A percentile compares a stretch with the other conserved stretches of the same genome.
Evolutionary conservation across 2,797 vertebrate genomes (phyloP).

Genomic region (Cynodonichthys magdalenae): DNA sequence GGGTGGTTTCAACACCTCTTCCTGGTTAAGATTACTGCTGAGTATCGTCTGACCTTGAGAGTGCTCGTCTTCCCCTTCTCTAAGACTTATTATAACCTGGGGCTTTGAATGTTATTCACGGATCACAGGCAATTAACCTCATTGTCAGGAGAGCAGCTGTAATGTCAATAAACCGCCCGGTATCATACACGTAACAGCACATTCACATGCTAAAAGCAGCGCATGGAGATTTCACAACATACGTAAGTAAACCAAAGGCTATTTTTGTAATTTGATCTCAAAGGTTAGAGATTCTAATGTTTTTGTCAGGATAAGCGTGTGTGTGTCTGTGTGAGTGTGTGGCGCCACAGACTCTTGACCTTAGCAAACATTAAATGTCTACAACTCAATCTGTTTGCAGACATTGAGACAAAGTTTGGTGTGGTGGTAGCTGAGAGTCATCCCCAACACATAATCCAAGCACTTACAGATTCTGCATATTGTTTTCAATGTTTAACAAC

Average conservation of each 20-base stretch:
- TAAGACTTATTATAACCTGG: constrained; percentile 27
- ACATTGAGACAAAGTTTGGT: too few species aligned
- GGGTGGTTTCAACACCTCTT: constrained; percentile 74
- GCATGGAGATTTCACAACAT: constrained; percentile 5
- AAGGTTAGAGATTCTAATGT: too few species aligned
- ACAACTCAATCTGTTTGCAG: too few species aligned
- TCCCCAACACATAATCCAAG: too few species aligned
- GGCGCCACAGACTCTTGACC: too few species aligned
- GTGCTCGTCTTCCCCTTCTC: constrained; percentile 44
- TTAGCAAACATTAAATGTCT: too few species aligned
- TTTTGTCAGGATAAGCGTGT: too few species aligned
- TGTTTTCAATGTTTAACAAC: too few species aligned
- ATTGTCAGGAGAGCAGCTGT: constrained; percentile 40
- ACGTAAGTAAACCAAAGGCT: constrained; percentile 1
- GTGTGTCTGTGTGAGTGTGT: too few species aligned
- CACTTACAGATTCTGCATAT: too few species aligned
- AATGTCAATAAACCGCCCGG: constrained; percentile 28
- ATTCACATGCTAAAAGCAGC: constrained; percentile 8
- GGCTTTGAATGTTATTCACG: constrained; percentile 40
- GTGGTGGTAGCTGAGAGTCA: too few species aligned
- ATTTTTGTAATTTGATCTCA: constrained; percentile 1
- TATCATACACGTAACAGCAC: constrained; percentile 5
- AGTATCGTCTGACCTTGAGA: constrained; percentile 64
- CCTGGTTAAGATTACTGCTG: constrained; percentile 67
- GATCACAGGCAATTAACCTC: constrained; percentile 28